phyloP scores from a whole-genome alignment of 2,113 vertebrate species.

The Nematolebias whitei region DNA sequence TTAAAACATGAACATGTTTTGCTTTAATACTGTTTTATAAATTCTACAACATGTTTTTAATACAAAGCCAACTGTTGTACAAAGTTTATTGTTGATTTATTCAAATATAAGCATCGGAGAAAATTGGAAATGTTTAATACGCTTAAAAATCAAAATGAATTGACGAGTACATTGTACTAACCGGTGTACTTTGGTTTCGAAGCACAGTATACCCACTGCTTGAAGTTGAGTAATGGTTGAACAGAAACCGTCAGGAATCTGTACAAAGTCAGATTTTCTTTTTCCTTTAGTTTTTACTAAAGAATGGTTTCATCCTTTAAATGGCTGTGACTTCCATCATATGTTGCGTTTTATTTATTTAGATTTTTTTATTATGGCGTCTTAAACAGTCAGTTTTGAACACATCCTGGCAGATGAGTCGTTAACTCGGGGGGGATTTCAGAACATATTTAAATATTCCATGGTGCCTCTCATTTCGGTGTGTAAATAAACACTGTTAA shows the following conservation, averaged over 20 bases:
- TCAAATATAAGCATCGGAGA: too few species aligned
- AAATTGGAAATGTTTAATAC: too few species aligned
- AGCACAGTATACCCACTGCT: neutral
- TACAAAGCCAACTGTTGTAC: too few species aligned
- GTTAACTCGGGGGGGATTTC: constrained; percentile 3
- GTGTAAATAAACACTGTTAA: constrained; percentile 39
- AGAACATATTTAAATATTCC: constrained; percentile 20
- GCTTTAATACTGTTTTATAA: too few species aligned
- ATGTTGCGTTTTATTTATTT: constrained; percentile 1
- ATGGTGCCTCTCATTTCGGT: constrained; percentile 32
- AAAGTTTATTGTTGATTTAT: too few species aligned
- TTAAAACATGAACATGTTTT: too few species aligned
- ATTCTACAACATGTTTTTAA: too few species aligned
- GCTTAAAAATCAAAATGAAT: too few species aligned
- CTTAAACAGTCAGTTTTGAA: constrained; percentile 4
- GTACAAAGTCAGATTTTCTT: neutral
- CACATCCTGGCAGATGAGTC: constrained; percentile 8
- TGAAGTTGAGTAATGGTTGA: too few species aligned
- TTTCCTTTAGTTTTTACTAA: neutral
- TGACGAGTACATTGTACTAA: too few species aligned
- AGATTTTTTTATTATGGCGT: constrained; percentile 4
- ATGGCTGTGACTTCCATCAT: neutral
- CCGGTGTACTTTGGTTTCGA: too few species aligned
- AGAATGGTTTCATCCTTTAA: neutral
- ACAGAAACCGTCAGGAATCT: too few species aligned